These are phyloP conservation scores for Fulmarus glacialis DNA, from an alignment of 2,113 vertebrate species.

Conservation along the genomic window DNA sequence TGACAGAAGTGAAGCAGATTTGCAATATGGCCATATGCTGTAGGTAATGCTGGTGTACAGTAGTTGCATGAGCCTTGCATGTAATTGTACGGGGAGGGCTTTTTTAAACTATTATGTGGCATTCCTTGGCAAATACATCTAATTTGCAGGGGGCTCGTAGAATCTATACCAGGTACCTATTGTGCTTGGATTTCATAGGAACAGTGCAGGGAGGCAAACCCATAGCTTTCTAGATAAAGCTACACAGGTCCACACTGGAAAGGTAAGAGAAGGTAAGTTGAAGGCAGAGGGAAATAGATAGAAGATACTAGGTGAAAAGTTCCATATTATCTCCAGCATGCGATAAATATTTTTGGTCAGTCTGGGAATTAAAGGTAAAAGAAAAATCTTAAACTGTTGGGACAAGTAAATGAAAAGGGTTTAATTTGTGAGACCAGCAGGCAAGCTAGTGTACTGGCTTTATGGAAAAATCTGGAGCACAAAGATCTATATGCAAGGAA, in stretches of 20 bases:
- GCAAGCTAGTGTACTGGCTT: background rate
- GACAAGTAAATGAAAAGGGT: background rate
- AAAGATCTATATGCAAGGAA: background rate
- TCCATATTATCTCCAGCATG: accelerated
- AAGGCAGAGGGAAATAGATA: background rate
- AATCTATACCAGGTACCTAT: background rate
- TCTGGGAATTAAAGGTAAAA: background rate
- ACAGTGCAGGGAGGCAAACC: background rate
- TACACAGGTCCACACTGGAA: background rate
- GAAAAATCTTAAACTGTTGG: background rate
- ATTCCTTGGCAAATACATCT: background rate
- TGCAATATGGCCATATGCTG: background rate
- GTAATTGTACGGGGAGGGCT: background rate
- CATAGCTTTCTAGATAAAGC: background rate
- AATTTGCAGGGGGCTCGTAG: background rate
- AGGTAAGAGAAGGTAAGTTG: background rate
- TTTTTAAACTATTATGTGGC: background rate
- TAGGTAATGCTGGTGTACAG: background rate
- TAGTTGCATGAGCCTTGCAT: background rate
- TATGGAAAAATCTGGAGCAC: background rate
- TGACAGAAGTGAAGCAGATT: background rate
- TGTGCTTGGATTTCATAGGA: background rate
- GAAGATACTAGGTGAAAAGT: background rate
- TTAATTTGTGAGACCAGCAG: background rate
- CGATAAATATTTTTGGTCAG: background rate